Percentiles rank a stretch among this genome's conserved stretches.
Evolutionary conservation across 1,140 invertebrate species (phyloP).

Genomic region (Psilanteris sp.): DNA sequence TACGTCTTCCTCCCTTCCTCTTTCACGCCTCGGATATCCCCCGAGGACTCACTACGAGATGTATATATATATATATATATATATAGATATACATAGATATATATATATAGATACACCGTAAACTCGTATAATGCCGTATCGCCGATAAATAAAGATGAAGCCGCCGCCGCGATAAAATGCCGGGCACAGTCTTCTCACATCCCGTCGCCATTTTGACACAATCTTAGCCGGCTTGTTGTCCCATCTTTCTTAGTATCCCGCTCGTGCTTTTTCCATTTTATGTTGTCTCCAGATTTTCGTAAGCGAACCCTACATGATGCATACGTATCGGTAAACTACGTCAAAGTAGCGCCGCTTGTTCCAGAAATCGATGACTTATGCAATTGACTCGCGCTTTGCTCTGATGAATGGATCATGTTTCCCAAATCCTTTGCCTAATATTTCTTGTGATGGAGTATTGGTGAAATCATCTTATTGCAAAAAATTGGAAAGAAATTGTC

Average conservation of each 20-base stretch:
- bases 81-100: slow-evolving; percentile 8
- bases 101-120: slow-evolving; percentile 37
- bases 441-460: neutral
- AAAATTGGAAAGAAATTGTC: too few species aligned
- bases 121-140: slow-evolving; percentile 58
- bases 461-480: neutral
- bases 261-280: slow-evolving; percentile 42
- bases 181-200: slow-evolving; percentile 60
- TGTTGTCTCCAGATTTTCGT: slow-evolving; percentile 48
- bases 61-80: slow-evolving; percentile 2
- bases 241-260: slow-evolving; percentile 22
- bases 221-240: slow-evolving; percentile 35
- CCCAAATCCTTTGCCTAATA: neutral
- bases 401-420: slow-evolving; percentile 23
- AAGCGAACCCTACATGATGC: slow-evolving; percentile 30
- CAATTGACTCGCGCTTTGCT: slow-evolving; percentile 33
- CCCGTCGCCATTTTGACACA: slow-evolving; percentile 59
- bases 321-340: slow-evolving; percentile 36
- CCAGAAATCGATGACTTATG: slow-evolving; percentile 48
- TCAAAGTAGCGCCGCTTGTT: slow-evolving; percentile 16
- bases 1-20: slow-evolving; percentile 7
- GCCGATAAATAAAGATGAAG: slow-evolving; percentile 66
- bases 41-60: slow-evolving; percentile 29
- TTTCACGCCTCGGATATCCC: slow-evolving; percentile 37
- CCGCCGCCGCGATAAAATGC: slow-evolving; percentile 58